Conservation (phyloP, 2,797 vertebrate genomes). For the Gymnopithys bicolor region DNA sequence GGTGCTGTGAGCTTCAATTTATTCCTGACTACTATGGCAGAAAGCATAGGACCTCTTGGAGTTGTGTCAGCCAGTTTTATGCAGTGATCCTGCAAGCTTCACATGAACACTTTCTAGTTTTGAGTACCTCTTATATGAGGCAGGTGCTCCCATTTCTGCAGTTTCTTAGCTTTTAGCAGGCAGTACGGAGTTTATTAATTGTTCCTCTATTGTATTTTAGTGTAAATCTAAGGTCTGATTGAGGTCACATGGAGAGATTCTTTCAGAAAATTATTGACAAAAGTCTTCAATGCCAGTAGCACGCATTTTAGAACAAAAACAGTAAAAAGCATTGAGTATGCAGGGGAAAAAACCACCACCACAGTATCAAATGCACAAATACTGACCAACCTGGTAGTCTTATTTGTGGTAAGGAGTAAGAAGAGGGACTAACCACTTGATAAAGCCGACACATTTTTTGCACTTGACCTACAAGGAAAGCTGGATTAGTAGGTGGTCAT, state of each 20-base stretch:
- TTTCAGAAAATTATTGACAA: not conserved
- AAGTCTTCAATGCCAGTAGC: not conserved
- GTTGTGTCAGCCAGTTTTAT: not conserved
- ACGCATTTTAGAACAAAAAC: not conserved
- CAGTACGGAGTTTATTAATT: not conserved
- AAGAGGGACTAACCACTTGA: not conserved
- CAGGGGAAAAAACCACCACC: not conserved
- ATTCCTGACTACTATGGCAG: not conserved
- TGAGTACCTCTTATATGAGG: not conserved
- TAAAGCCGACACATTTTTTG: not conserved
- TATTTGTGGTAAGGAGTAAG: not conserved
- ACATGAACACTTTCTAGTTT: not conserved
- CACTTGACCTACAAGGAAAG: fast-evolving
- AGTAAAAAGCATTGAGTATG: fast-evolving
- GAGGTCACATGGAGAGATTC: not conserved
- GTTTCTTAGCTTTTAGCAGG: not conserved
- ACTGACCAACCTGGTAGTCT: not conserved
- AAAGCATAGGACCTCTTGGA: not conserved
- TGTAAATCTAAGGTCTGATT: not conserved
- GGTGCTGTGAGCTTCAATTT: not conserved
- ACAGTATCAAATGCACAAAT: not conserved
- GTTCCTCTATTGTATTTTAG: not conserved
- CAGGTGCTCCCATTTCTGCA: not conserved
- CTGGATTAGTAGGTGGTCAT: not conserved
- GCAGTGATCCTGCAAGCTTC: not conserved